Evolutionary conservation across 2,888 invertebrate genomes (phyloP).

Genomic region (Podabrus alpinus): DNA sequence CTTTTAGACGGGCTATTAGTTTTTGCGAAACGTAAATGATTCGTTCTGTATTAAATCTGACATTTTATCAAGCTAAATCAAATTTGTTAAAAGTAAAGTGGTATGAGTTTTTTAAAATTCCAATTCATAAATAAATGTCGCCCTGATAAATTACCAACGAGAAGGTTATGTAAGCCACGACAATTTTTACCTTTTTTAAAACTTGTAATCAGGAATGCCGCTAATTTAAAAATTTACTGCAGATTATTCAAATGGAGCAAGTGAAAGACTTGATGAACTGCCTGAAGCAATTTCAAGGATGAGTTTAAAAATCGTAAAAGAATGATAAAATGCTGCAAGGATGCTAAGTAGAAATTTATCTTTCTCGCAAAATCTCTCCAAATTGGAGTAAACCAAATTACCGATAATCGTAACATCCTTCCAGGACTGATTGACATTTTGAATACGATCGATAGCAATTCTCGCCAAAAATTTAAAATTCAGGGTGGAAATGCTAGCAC

Average conservation of each 20-base stretch:
- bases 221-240: background rate
- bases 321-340: background rate
- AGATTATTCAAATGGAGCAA: background rate
- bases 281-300: background rate
- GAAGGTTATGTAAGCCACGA: background rate
- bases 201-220: background rate
- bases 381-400: background rate
- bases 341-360: background rate
- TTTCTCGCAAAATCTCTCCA: background rate
- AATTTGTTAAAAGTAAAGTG: background rate
- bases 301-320: background rate
- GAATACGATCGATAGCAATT: background rate
- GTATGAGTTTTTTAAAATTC: background rate
- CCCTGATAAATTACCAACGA: background rate
- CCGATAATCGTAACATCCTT: background rate
- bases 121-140: background rate
- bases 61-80: background rate
- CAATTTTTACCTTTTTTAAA: background rate
- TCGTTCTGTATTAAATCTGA: background rate
- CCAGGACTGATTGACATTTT: background rate
- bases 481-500: background rate
- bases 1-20: background rate
- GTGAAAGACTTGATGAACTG: background rate
- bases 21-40: background rate
- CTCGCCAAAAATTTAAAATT: background rate